Conservation (phyloP, 2,113 vertebrate genomes). For the Noturus placidus region DNA sequence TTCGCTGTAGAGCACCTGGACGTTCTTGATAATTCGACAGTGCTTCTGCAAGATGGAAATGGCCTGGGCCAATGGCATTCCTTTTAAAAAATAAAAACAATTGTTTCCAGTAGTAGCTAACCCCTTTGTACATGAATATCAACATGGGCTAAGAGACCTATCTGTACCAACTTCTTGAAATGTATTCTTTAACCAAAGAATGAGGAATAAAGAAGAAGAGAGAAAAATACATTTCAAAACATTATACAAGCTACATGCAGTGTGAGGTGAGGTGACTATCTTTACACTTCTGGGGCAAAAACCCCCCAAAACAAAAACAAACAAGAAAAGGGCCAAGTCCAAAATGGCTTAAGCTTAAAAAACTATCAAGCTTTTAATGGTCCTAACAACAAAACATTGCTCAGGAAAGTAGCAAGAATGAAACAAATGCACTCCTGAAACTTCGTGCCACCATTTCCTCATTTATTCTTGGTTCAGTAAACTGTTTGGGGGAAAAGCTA, state of each 20-base stretch:
- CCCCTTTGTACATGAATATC: too few species aligned
- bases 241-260: neutral
- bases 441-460: too few species aligned
- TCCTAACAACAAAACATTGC: too few species aligned
- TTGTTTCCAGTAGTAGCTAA: too few species aligned
- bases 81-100: conserved; percentile 64
- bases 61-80: conserved; percentile 97
- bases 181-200: neutral
- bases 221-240: neutral
- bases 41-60: conserved; percentile 98
- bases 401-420: too few species aligned
- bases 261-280: neutral
- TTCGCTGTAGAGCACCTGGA: conserved; percentile 99
- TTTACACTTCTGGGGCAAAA: neutral
- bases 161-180: neutral
- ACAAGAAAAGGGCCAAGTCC: too few species aligned
- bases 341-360: too few species aligned
- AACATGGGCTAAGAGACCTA: neutral
- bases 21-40: conserved; percentile 97
- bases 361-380: too few species aligned
- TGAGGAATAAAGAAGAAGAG: neutral
- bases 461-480: too few species aligned
- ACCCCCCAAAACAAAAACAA: too few species aligned
- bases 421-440: too few species aligned
- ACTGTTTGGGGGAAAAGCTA: too few species aligned